phyloP scores from a whole-genome alignment of 2,888 invertebrate species.

The Drosophila phalerata region DNA sequence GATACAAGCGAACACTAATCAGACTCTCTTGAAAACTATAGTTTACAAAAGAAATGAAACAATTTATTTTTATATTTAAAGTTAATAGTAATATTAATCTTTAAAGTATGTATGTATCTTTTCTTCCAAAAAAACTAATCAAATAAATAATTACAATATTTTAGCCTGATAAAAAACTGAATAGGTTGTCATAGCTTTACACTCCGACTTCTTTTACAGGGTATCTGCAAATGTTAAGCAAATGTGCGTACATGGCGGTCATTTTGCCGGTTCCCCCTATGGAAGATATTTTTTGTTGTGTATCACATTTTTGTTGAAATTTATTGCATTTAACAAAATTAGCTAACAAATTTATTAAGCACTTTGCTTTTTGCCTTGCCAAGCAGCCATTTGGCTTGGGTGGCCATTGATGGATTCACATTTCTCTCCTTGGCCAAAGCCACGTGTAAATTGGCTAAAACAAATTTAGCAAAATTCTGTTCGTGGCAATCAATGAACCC shows the following conservation, averaged over 20 bases:
- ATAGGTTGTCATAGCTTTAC: background rate
- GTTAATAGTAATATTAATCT: background rate
- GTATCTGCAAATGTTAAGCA: conserved; percentile 55
- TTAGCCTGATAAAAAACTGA: background rate
- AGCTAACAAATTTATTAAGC: conserved; percentile 82
- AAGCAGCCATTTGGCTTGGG: conserved; percentile 30
- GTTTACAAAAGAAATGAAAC: background rate
- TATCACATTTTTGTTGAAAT: conserved; percentile 78
- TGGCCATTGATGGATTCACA: conserved; percentile 68
- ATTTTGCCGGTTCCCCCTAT: conserved; percentile 35
- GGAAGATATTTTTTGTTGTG: conserved; percentile 55
- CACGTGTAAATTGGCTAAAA: conserved; percentile 70
- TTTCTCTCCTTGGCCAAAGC: conserved; percentile 26
- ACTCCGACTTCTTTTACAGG: conserved; percentile 18
- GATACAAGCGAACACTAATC: too few relatives aligned
- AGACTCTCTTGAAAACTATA: too few relatives aligned
- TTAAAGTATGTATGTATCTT: too few relatives aligned
- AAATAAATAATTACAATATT: background rate
- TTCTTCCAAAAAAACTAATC: too few relatives aligned
- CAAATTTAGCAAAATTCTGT: conserved; percentile 1
- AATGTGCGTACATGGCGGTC: conserved; percentile 61
- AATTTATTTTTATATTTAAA: background rate
- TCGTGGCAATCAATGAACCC: conserved; percentile 76
- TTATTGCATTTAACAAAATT: conserved; percentile 82
- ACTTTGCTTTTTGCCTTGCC: conserved; percentile 59